phyloP scores from a whole-genome alignment of 2,113 vertebrate genomes.

The Sylvietta virens region DNA sequence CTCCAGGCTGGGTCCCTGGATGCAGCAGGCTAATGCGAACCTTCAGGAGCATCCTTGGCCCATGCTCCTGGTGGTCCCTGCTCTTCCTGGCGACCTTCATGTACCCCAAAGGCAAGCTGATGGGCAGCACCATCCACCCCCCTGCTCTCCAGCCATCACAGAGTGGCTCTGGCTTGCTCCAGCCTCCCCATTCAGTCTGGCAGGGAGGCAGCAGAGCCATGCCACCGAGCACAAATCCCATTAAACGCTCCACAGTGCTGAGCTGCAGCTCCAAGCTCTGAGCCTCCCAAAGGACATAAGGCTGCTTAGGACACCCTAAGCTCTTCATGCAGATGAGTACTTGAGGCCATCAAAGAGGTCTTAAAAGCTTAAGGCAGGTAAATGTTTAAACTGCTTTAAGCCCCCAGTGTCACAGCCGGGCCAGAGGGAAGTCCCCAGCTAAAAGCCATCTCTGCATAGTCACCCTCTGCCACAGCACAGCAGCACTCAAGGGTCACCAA shows the following conservation, averaged over 20 bases:
- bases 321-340: constrained; percentile 25
- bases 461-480: background rate
- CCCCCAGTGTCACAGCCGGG: background rate
- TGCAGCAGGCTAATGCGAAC: background rate
- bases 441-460: background rate
- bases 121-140: background rate
- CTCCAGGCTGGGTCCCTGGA: background rate
- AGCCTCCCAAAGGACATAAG: background rate
- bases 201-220: background rate
- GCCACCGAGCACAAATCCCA: background rate
- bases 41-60: background rate
- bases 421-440: background rate
- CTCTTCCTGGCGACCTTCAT: background rate
- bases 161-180: background rate
- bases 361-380: constrained; percentile 51
- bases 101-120: background rate
- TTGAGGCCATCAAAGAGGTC: constrained; percentile 17
- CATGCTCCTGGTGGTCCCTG: background rate
- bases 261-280: background rate
- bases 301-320: constrained; percentile 32
- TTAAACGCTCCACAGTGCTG: background rate
- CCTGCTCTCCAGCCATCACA: background rate
- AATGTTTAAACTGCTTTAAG: constrained; percentile 36
- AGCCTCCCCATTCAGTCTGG: background rate
- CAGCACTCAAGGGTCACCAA: background rate